Evolutionary conservation across 2,113 vertebrate species (phyloP), one percentile per base, ranked within the genome.

Genomic region (Lophius piscatorius): DNA sequence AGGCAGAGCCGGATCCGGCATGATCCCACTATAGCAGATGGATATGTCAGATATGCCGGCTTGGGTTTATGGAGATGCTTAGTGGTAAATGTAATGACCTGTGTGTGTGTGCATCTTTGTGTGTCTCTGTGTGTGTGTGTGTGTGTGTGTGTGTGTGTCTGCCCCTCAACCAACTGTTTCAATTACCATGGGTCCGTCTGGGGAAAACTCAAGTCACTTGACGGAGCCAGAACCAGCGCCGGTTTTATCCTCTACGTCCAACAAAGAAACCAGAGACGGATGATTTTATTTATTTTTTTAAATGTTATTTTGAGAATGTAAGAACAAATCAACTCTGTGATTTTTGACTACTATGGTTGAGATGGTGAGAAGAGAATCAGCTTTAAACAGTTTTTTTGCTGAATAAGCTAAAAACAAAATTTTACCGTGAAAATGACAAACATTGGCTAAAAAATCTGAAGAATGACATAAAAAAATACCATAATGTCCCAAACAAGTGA

Each of bases 11-110:
- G 68, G 56, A 85, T 84, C 72, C 70, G 48, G 62, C 46, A 54
- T 85, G 81, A 86, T 85, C 81, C 81, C 40, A 66, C 35, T 56
- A 18, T 63, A 83, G 74, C 80, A 86, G 76, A 87, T 86, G 83
- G 85, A 84, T 87, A 84, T 87, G 82, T 87, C 76, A 84, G 82
- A 83, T 76, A 86, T 85, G 81, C 80, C 70, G 54, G 65, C 60
- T 65, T 75, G 72, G 80, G 78, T 75, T 87, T 80, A 86, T 71
- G 67, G 74, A 72, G 74, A 85, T 79, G 50, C 83, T 88, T 87
- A 80, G 82, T 72, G 83, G 86, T 87, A 83, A 80, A 85, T 85
- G 72, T 88, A 86, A 88, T 88, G 80, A 88, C 76, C 74, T 81
- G 56, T 74, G 68, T 64, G 38, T 55, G 69, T 46, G 20, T 39